Percentiles rank a stretch among this genome's conserved stretches.
phyloP scores from a whole-genome alignment of 2,888 invertebrate genomes.

The Pedicia rivosa region DNA sequence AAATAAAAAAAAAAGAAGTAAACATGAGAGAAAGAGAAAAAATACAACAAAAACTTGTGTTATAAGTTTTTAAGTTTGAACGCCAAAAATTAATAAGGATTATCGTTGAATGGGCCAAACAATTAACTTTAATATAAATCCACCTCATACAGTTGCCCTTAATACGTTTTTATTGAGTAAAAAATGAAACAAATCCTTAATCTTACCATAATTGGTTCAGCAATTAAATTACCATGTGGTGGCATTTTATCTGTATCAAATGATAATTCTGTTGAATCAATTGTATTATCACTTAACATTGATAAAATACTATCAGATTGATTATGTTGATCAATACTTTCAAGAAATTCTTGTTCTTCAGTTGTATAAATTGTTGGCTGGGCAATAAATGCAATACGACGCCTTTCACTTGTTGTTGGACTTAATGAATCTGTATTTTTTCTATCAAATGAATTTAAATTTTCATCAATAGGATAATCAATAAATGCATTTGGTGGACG shows the following conservation, averaged over 20 bases:
- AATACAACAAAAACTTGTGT: no score
- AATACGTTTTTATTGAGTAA: no score
- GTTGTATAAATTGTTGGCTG: conserved; percentile 36
- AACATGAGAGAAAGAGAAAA: no score
- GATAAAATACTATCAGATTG: conserved; percentile 19
- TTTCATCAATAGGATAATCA: conserved; percentile 13
- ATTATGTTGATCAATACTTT: conserved; percentile 19
- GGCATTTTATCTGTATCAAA: conserved; percentile 33
- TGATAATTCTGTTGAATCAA: conserved; percentile 32
- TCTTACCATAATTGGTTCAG: conserved; percentile 18
- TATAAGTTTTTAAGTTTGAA: no score
- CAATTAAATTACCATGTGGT: conserved; percentile 38
- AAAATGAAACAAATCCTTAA: no score
- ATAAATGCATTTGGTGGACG: conserved; percentile 16
- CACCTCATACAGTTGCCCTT: no score
- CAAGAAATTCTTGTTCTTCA: conserved; percentile 34
- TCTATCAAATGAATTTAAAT: no score
- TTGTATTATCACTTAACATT: conserved; percentile 31
- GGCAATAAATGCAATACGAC: conserved; percentile 38
- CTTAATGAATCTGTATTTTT: conserved; percentile 18
- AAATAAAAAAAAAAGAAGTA: no score
- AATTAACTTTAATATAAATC: no score
- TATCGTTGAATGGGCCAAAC: no score
- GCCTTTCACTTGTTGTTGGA: conserved; percentile 27
- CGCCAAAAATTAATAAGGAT: no score